Base-by-base conservation (phyloP, 1,140 invertebrate species). In the Drosophila gunungcola region DNA sequence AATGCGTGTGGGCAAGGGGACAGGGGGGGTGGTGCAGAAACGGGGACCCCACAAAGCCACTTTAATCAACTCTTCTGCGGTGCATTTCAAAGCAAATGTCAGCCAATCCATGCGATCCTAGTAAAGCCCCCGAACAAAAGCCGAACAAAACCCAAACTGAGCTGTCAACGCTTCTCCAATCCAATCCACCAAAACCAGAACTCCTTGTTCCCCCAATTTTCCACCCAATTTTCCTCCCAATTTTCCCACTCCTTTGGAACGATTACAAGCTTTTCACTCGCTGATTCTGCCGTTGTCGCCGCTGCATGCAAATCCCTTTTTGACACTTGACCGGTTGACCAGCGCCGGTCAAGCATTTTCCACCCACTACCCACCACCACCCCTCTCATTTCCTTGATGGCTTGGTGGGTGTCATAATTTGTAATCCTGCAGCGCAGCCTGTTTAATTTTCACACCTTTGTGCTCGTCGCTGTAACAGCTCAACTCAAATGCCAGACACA, bases 391-490 rank as follows among this genome's bases (percentile, higher is more conserved):
- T 86, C 69, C 75, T 54, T 88, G 64, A 83, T 83, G 70, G 67
- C 73, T 29, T 64, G 69, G 64, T 72, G 75, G 76, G 84, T 80
- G 84, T 89, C 84, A 89, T 89, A 89, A 89, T 89, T 89, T 89
- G 84, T 89, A 89, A 89, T 89, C 84, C 84, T 83, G 69, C 72
- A 78, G 73, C 82, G 84, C 58, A 62, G 77, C 60, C 84, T 89
- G 84, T 89, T 89, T 89, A 89, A 89, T 89, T 89, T 89, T 80
- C 84, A 89, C 84, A 89, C 84, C 84, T 89, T 89, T 84, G 76
- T 83, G 53, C 69, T 61, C 52, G 69, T 53, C 65, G 42, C 68
- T 36, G 27, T 10, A 41, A 27, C 55, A 41, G 38, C 16, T 25
- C 27, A 70, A 49, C 56, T 54, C 73, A 73, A 78, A 77, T 73